Conservation (phyloP, 2,797 vertebrate genomes). For the Petrocephalus schoutedeni region DNA sequence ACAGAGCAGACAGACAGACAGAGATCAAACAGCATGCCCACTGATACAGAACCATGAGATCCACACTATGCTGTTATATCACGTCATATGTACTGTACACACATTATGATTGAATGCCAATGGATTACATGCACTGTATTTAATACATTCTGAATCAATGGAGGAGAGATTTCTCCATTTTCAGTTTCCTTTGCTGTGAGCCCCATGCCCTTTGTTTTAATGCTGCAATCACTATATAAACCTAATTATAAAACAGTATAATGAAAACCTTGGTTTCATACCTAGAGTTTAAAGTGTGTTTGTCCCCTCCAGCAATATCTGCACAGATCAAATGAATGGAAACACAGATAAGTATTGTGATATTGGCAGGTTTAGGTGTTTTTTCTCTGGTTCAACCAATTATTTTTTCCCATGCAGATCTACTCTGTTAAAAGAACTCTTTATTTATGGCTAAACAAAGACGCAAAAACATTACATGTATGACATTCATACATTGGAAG, state of each 20-base stretch:
- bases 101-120: slow-evolving; percentile 20
- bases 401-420: neutral
- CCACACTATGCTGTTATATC: neutral
- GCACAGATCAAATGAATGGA: neutral
- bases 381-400: neutral
- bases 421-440: neutral
- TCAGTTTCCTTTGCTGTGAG: neutral
- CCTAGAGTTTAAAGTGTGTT: neutral
- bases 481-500: neutral
- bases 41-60: neutral
- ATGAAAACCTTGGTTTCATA: neutral
- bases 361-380: neutral
- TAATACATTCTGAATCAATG: neutral
- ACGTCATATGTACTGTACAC: neutral
- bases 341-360: neutral
- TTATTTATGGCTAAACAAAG: neutral
- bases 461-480: neutral
- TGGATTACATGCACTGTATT: slow-evolving; percentile 26
- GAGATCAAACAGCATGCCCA: slow-evolving; percentile 14
- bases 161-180: neutral
- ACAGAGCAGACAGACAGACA: slow-evolving; percentile 35
- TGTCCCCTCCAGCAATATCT: neutral
- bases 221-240: neutral
- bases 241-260: neutral
- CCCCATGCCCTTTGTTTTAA: neutral